Conservation (phyloP, 1,140 invertebrate genomes). For the Lithobius niger region DNA sequence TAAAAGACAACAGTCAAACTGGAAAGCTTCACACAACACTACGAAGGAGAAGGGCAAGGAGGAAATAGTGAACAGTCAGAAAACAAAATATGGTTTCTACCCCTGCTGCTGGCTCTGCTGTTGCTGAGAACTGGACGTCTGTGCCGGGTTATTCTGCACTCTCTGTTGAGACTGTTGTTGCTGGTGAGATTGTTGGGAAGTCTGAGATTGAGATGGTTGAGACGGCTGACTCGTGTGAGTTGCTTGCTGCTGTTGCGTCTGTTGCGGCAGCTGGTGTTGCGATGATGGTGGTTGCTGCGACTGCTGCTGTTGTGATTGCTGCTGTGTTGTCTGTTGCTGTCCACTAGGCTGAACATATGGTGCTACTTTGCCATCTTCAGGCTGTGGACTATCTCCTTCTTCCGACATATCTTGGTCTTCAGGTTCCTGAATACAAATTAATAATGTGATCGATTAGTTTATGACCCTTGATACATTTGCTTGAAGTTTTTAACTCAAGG, state of each 20-base stretch:
- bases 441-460: too few relatives aligned
- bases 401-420: conserved; percentile 31
- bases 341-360: conserved; percentile 7
- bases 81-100: background rate
- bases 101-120: background rate
- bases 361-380: conserved; percentile 20
- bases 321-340: background rate
- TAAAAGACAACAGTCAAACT: too few relatives aligned
- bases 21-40: too few relatives aligned
- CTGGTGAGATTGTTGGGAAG: background rate
- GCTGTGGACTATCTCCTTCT: conserved; percentile 29
- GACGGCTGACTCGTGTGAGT: background rate
- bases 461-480: too few relatives aligned
- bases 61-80: too few relatives aligned
- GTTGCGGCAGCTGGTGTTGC: background rate
- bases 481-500: too few relatives aligned
- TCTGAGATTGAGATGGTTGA: background rate
- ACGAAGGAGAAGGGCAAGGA: too few relatives aligned
- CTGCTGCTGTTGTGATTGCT: background rate
- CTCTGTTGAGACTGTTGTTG: background rate
- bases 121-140: background rate
- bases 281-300: conserved; percentile 6
- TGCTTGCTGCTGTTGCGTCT: conserved; percentile 10
- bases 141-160: too few relatives aligned
- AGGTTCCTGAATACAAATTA: conserved; percentile 9